Base-by-base conservation (phyloP, 2,797 vertebrate species). In the Characodon lateralis region DNA sequence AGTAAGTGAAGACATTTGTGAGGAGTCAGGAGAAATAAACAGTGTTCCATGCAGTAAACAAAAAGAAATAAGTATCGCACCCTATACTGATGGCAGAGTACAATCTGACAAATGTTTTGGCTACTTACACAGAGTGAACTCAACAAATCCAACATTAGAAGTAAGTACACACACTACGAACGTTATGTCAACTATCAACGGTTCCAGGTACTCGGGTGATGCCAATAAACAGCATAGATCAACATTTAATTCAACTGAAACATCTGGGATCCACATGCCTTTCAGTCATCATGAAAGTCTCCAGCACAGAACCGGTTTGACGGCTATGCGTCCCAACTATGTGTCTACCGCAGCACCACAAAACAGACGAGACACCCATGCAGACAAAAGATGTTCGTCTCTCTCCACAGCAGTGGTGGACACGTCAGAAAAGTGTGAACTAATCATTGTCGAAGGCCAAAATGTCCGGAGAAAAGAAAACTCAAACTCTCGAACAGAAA, bases 351-450 rank as follows among this genome's bases (percentile, higher is more conserved):
- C 65, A 24, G 69, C 24, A 0, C 58, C 78, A n/a, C 85, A 73
- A 28, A 85, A 48, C 78, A 87, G 77, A 83, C 68, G 22, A 10
- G 82, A 86, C 8, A 83, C 72, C 1, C 1, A 51, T 35, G 71
- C 72, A 16, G 84, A 92, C 28, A 86, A 89, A 76, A 91, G 91
- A 74, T 89, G 88, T 75, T 93, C 93, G 0, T 93, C 93, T 35
- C 92, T 94, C 48, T 93, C 91, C 72, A 94, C 95, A 13, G 84
- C 92, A 0, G 94, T 95, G 74, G 92, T 94, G 71, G 93, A 95
- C 80, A 95, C 92, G 10, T 94, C 94, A 5, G 92, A 94, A 86
- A 95, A 93, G 73, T 95, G 94, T 80, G 92, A 93, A 13, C 72
- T 94, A 80, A 90, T 94, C 20, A 84, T 94, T 1, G 89, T 94